Conservation (phyloP, 2,888 invertebrate species). For the Gerosis bhagava region DNA sequence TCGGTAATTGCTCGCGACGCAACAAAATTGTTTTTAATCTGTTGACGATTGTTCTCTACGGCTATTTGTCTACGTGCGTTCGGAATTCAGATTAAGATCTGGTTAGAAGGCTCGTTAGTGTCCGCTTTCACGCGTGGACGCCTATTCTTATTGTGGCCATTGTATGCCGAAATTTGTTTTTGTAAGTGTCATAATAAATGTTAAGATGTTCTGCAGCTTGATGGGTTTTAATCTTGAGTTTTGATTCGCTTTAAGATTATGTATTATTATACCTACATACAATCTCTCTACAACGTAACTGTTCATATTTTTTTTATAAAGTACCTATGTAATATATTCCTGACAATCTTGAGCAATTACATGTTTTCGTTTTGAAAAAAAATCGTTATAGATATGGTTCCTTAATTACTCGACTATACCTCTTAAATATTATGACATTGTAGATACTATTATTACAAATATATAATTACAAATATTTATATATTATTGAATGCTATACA, state of each 20-base stretch:
- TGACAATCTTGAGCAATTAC: too few species aligned
- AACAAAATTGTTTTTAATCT: conserved; percentile 77
- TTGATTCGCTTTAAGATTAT: conserved; percentile 11
- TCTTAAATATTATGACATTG: too few species aligned
- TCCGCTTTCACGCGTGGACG: conserved; percentile 55
- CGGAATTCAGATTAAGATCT: conserved; percentile 63
- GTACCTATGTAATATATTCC: too few species aligned
- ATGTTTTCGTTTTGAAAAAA: too few species aligned
- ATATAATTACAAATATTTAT: too few species aligned
- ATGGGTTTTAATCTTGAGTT: conserved; percentile 14
- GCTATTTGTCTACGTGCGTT: conserved; percentile 77
- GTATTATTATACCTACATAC: too few species aligned
- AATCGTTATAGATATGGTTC: too few species aligned
- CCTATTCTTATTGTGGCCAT: conserved; percentile 15
- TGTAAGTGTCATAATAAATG: conserved; percentile 26
- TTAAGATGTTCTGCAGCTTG: conserved; percentile 7
- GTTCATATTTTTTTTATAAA: too few species aligned
- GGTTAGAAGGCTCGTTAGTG: conserved; percentile 50
- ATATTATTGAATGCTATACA: too few species aligned
- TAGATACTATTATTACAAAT: too few species aligned
- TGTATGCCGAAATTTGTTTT: conserved; percentile 25
- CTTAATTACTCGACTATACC: too few species aligned
- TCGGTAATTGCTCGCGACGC: conserved; percentile 73
- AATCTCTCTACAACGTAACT: too few species aligned
- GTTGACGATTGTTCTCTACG: conserved; percentile 74